A percentile compares a stretch with the other conserved stretches of the same genome.
Evolutionary conservation across 2,888 invertebrate genomes (phyloP).

Genomic region (Scaeva pyrastri): DNA sequence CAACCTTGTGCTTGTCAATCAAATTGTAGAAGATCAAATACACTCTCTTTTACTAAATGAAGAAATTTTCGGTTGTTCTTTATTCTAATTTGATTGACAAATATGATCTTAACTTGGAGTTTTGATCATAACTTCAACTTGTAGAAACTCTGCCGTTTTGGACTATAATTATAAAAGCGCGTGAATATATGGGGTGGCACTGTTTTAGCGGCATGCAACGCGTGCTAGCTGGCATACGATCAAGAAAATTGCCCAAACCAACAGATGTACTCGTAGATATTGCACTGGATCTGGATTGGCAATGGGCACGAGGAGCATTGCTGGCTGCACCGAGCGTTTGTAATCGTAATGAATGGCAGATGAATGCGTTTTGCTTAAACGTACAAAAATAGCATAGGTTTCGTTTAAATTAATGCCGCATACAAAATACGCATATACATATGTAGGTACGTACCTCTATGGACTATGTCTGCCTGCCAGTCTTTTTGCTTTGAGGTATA

Average conservation of each 20-base stretch:
- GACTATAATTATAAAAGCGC: slow-evolving; percentile 11
- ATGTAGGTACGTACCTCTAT: background rate
- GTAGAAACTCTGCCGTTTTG: background rate
- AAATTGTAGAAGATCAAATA: too few relatives aligned
- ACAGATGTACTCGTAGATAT: slow-evolving; percentile 71
- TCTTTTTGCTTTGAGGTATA: slow-evolving; percentile 11
- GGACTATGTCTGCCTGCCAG: background rate
- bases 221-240: slow-evolving; percentile 61
- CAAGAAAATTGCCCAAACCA: slow-evolving; percentile 51
- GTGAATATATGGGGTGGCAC: slow-evolving; percentile 53
- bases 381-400: slow-evolving; percentile 67
- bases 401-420: slow-evolving; percentile 62
- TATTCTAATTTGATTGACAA: too few relatives aligned
- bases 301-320: slow-evolving; percentile 46
- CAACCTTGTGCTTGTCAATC: too few relatives aligned
- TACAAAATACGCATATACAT: slow-evolving; percentile 9
- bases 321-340: slow-evolving; percentile 2
- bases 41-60: too few relatives aligned
- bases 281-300: slow-evolving; percentile 65
- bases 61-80: too few relatives aligned
- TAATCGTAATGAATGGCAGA: slow-evolving; percentile 70
- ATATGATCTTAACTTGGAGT: too few relatives aligned
- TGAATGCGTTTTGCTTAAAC: slow-evolving; percentile 64
- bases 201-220: slow-evolving; percentile 49
- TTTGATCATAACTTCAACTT: too few relatives aligned